Evolutionary conservation across 1,140 invertebrate species (phyloP), one percentile per base, ranked within the genome.

Genomic region (Epicauta chinensis): DNA sequence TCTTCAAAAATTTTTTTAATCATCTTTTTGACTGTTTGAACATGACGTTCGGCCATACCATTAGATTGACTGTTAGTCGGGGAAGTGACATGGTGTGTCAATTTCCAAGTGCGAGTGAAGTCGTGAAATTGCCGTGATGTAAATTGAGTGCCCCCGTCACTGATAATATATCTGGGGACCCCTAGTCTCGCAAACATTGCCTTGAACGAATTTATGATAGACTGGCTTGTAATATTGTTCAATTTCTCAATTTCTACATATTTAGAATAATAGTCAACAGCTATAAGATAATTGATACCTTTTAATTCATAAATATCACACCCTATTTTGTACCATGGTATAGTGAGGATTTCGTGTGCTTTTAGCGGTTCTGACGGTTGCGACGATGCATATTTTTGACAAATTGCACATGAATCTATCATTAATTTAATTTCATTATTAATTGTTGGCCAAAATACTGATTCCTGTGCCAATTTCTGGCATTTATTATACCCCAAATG

Each of bases 351-450:
- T 38, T 65, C 52, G 42, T 62, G 57, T 31, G 42, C 17, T 12
- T 59, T 49, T 50, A 74, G 44, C 9, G 70, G 65, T 58, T 74
- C 66, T 58, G 66, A 68, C 7, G 23, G 13, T 44, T 67, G 64
- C 13, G 44, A 50, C 6, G 50, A 58, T 38, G 43, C 39, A 56
- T 58, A 64, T 51, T 60, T 63, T 14, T 54, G 1, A 58, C 73
- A 75, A 15, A 41, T 61, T 23, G 51, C 31, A 62, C 71, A 75
- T 41, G 60, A 65, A 34, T 36, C 35, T 13, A 74, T 53, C 12
- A 69, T 51, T 62, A 68, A 62, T 12, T 75, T 69, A 38, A 76
- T 59, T 42, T 58, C 59, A 29, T 54, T 58, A 46, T 75, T 71
- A 11, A 58, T 59, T 14, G 71, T 71, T n/a, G n/a, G n/a, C n/a